Percentiles rank a stretch among this genome's conserved stretches.
phyloP scores from a whole-genome alignment of 2,113 vertebrate genomes.

The Mionectes macconnelli region DNA sequence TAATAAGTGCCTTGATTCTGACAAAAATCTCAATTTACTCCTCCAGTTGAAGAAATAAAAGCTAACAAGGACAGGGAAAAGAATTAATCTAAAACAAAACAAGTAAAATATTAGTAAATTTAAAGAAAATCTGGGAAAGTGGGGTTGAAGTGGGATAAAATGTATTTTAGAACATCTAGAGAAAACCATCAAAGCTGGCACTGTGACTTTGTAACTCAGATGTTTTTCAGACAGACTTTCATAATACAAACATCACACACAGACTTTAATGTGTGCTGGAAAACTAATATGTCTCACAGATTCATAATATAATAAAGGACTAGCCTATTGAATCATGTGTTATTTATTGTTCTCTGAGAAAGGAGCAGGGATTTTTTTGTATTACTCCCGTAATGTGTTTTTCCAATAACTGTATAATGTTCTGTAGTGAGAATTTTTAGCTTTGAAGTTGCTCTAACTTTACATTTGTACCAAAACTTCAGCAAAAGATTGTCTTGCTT shows the following conservation, averaged over 20 bases:
- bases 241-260: background rate
- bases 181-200: background rate
- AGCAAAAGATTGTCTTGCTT: background rate
- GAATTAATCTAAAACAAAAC: background rate
- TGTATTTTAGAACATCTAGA: background rate
- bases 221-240: background rate
- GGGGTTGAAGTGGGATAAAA: background rate
- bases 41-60: background rate
- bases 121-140: background rate
- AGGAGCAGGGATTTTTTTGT: background rate
- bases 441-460: background rate
- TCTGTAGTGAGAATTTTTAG: background rate
- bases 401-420: background rate
- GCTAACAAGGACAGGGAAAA: background rate
- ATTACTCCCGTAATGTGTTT: background rate
- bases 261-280: background rate
- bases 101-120: background rate
- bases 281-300: slow-evolving; percentile 1
- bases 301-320: background rate
- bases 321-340: background rate
- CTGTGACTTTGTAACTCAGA: background rate
- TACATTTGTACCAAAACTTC: background rate
- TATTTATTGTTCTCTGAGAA: slow-evolving; percentile 12
- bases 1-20: background rate
- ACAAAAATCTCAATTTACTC: background rate